Conservation (phyloP, 1,140 invertebrate genomes). For the Battus philenor region DNA sequence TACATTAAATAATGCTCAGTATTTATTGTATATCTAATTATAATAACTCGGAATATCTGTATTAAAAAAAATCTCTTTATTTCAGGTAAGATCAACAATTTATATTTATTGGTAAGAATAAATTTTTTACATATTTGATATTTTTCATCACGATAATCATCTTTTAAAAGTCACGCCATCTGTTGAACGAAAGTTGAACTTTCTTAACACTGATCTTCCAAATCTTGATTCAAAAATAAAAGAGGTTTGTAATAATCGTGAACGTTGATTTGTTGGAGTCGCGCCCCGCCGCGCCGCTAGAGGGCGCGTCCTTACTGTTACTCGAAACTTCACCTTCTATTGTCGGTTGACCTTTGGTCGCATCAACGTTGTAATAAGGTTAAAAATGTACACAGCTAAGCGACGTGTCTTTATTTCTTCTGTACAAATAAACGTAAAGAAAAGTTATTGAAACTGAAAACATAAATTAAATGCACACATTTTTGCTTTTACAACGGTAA, state of each 20-base stretch:
- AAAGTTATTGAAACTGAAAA: background rate
- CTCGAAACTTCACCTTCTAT: slow-evolving; percentile 32
- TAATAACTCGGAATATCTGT: too few species aligned
- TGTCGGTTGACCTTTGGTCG: slow-evolving; percentile 30
- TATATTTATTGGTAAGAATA: too few species aligned
- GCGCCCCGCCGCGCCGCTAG: slow-evolving; percentile 30
- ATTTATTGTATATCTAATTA: too few species aligned
- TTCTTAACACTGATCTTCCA: background rate
- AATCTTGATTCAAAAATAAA: background rate
- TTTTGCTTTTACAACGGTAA: too few species aligned
- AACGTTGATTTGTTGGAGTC: slow-evolving; percentile 22
- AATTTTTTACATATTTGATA: background rate
- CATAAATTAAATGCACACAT: too few species aligned
- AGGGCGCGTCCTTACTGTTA: slow-evolving; percentile 32
- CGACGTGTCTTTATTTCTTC: background rate
- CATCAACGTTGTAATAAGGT: background rate
- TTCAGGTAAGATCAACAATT: too few species aligned
- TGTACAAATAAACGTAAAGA: background rate
- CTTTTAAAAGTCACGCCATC: background rate
- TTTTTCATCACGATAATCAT: background rate
- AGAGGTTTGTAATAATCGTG: background rate
- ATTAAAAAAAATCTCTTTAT: too few species aligned
- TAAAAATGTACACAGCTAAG: background rate
- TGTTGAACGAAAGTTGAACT: background rate
- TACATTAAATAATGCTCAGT: too few species aligned